These are phyloP conservation scores for Hyla sarda DNA, from an alignment of 2,113 vertebrate genomes.

Conservation along the genomic window DNA sequence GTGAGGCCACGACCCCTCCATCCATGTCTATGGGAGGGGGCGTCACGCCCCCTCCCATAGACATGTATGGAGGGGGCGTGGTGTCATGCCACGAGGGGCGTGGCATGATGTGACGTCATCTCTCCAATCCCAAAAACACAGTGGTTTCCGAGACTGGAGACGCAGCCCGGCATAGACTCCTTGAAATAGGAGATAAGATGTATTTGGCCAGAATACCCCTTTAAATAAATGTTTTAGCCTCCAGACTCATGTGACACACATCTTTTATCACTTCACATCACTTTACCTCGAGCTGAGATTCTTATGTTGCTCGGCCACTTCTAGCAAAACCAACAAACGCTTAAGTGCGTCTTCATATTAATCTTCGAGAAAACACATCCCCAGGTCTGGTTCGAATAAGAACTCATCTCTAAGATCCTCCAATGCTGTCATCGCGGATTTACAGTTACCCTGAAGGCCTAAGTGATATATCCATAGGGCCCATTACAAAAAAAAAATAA, in stretches of 20 bases:
- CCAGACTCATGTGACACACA: background rate
- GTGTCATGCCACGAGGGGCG: no score
- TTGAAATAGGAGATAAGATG: no score
- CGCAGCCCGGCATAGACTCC: no score
- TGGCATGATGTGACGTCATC: no score
- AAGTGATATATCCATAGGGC: constrained; percentile 64
- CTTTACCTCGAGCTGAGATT: background rate
- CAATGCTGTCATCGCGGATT: constrained; percentile 56
- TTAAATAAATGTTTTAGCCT: background rate
- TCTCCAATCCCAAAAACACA: no score
- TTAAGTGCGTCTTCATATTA: background rate
- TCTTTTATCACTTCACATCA: background rate
- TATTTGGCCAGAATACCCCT: no score
- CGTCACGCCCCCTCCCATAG: no score
- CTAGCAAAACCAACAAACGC: background rate
- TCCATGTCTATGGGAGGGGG: no score
- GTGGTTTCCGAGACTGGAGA: no score
- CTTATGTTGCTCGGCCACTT: background rate
- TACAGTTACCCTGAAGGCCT: constrained; percentile 48
- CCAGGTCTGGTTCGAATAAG: constrained; percentile 18
- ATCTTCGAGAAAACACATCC: background rate
- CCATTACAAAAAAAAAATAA: constrained; percentile 61
- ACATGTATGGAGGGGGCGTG: no score
- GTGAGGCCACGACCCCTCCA: no score
- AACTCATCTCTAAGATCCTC: constrained; percentile 58